These are phyloP conservation scores for Blomia tropicalis DNA, from an alignment of 2,888 invertebrate species.

Conservation along the genomic window DNA sequence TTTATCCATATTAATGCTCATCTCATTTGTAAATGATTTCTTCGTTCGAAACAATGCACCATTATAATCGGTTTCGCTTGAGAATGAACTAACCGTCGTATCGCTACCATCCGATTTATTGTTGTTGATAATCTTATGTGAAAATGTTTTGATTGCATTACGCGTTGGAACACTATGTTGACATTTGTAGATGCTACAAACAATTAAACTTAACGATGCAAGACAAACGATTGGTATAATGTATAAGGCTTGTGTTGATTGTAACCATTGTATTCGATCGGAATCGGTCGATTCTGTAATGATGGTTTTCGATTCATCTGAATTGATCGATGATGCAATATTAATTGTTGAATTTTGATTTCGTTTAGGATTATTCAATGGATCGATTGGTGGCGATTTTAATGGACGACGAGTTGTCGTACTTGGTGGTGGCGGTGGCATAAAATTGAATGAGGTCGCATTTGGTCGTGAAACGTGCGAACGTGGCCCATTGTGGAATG, in stretches of 20 bases:
- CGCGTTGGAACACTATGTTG: conserved; percentile 22
- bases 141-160: conserved; percentile 23
- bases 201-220: conserved; percentile 24
- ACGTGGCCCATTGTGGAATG: too few species aligned
- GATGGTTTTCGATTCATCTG: too few species aligned
- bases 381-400: background rate
- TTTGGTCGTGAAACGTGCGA: too few species aligned
- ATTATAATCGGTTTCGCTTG: conserved; percentile 20
- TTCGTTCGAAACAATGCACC: conserved; percentile 21
- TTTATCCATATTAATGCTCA: background rate
- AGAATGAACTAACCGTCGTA: conserved; percentile 18
- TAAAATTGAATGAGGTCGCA: too few species aligned
- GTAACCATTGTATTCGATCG: too few species aligned
- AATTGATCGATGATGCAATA: too few species aligned
- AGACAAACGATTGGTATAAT: too few species aligned
- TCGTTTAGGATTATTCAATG: conserved; percentile 3
- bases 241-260: too few species aligned
- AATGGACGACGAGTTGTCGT: background rate
- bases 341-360: background rate
- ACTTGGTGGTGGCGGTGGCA: too few species aligned
- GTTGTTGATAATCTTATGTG: conserved; percentile 22
- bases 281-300: too few species aligned
- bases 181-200: conserved; percentile 20
- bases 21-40: conserved; percentile 11
- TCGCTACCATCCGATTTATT: conserved; percentile 19